These are phyloP conservation scores for Drosophila repleta DNA, from an alignment of 1,140 invertebrate genomes.

Conservation along the genomic window DNA sequence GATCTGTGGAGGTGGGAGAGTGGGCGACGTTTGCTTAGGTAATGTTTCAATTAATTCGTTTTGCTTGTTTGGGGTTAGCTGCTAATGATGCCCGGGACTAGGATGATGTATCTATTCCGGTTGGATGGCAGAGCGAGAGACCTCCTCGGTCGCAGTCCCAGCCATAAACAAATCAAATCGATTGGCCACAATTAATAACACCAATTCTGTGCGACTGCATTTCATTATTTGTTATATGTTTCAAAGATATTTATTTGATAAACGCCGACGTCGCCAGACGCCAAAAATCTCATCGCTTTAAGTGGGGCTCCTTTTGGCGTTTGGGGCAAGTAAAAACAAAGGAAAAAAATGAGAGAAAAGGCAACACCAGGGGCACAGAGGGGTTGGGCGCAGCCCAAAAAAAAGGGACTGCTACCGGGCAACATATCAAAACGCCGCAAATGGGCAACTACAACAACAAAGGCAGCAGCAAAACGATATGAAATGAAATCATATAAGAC, in stretches of 20 bases:
- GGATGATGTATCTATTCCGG: slow-evolving; percentile 34
- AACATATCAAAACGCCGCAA: slow-evolving; percentile 80
- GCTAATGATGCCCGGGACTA: slow-evolving; percentile 59
- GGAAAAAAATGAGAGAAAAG: slow-evolving; percentile 1
- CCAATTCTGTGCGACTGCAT: slow-evolving; percentile 66
- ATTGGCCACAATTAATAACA: slow-evolving; percentile 77
- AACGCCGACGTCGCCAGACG: slow-evolving; percentile 70
- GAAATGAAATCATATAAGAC: slow-evolving; percentile 66
- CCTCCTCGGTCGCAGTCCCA: slow-evolving; percentile 10
- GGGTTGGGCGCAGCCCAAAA: slow-evolving; percentile 7
- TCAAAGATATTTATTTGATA: slow-evolving; percentile 81
- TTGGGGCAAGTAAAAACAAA: not conserved
- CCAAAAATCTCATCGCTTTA: slow-evolving; percentile 81
- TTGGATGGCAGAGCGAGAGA: not conserved
- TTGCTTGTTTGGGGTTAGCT: slow-evolving; percentile 29
- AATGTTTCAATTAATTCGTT: slow-evolving; percentile 82
- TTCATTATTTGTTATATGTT: slow-evolving; percentile 81
- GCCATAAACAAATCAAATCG: slow-evolving; percentile 68
- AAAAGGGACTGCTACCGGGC: slow-evolving; percentile 64
- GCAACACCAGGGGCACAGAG: slow-evolving; percentile 53
- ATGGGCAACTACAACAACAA: slow-evolving; percentile 64
- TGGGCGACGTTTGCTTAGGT: slow-evolving; percentile 70
- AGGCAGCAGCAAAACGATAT: slow-evolving; percentile 62
- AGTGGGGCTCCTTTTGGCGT: slow-evolving; percentile 72
- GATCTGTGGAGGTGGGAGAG: slow-evolving; percentile 14